Base-by-base conservation (phyloP, 2,113 vertebrate genomes). In the Trematomus loennbergii region DNA sequence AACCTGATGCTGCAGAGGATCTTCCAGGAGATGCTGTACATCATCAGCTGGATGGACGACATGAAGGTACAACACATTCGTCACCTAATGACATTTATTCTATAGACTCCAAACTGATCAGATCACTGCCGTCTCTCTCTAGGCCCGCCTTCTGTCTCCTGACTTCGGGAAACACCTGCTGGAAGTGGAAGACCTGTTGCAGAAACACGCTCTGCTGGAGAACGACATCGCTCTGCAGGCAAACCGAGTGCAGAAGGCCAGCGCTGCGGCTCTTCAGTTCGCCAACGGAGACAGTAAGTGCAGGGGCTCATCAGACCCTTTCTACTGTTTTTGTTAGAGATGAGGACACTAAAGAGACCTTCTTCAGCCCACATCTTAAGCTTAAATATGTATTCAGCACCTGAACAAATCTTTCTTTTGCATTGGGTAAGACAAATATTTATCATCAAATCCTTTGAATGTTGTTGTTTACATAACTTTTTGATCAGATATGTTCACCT, bases 1-100 rank as follows among this genome's bases (percentile, higher is more conserved):
- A 99, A 97, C 73, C 91, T 99, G 60, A 93, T 89, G 0, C 93
- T 99, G 78, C 98, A 99, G 92, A 96, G 95, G 81, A 96, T 97
- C 91, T 99, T 99, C 91, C 97, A 99, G 90, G 97, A 99, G 89
- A 99, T 99, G 98, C 93, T 99, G 5, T 93, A 98, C 88, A 97
- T 97, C 91, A 98, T 99, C 0, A 95, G 91, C 86, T 99, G 97
- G 98, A 99, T 98, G 96, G 98, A 99, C 0, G 97, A 99, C 72
- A 97, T 98, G 94, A 99, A 99, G 96, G 98, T 99, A 90, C 79
- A 25, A 36, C 50, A 16, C 29, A 9, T 3, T 13, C 9, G 40
- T 9, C 40, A 6, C 7, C 10, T 25, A 3, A 15, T 29, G 12
- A 18, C 7, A 22, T 15, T 13, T 12, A 4, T 5, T 10, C 12